Conservation (phyloP, 2,113 vertebrate species). For the Papio anubis region DNA sequence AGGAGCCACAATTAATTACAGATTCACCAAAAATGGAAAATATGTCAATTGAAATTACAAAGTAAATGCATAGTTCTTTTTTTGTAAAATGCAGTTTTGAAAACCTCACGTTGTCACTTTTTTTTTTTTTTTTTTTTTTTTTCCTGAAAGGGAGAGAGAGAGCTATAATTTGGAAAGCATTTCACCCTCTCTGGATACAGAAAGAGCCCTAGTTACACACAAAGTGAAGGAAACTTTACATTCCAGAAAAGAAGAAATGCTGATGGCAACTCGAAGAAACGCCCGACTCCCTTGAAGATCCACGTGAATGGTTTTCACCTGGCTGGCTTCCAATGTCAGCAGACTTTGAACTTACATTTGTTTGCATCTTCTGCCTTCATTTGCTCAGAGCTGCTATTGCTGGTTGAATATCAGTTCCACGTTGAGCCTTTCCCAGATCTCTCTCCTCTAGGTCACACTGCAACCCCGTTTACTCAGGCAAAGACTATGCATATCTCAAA, state of each 20-base stretch:
- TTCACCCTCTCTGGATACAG: neutral
- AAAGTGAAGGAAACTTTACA: neutral
- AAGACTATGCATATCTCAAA: neutral
- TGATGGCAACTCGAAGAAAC: neutral
- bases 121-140: neutral
- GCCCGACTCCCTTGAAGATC: fast-evolving
- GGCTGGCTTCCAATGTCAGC: neutral
- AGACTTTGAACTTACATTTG: neutral
- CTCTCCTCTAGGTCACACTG: neutral
- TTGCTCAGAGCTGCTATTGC: neutral
- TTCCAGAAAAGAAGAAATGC: neutral
- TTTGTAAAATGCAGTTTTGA: neutral
- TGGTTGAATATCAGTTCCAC: neutral
- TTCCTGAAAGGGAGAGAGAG: neutral
- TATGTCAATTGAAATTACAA: neutral
- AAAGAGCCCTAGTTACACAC: neutral
- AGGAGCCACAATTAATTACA: neutral
- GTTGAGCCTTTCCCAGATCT: neutral
- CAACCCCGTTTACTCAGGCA: neutral
- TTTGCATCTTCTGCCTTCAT: neutral
- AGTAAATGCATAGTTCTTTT: neutral
- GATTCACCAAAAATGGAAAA: neutral
- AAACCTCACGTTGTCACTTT: neutral
- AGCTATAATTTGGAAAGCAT: neutral
- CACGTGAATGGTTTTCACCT: neutral